These are phyloP conservation scores for Pteronura brasiliensis DNA, from an alignment of 2,113 vertebrate species.

Conservation along the genomic window DNA sequence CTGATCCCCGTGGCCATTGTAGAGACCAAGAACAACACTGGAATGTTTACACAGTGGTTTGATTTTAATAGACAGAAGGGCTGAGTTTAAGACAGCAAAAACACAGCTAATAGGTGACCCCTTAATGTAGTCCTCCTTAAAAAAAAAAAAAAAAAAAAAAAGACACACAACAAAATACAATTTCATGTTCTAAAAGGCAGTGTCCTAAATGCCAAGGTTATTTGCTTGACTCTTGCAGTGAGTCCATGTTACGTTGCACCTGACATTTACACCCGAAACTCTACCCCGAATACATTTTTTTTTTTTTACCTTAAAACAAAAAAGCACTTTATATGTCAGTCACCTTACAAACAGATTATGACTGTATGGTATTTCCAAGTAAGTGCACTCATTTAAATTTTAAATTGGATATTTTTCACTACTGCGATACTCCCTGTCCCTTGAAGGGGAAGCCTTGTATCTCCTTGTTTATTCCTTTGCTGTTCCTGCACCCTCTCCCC, in stretches of 20 bases:
- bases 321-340: slow-evolving; percentile 81
- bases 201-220: slow-evolving; percentile 94
- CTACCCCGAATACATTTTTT: slow-evolving; percentile 71
- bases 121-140: slow-evolving; percentile 87
- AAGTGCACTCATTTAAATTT: slow-evolving; percentile 77
- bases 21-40: slow-evolving; percentile 86
- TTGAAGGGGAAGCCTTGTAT: not conserved
- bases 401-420: slow-evolving; percentile 67
- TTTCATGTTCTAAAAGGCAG: slow-evolving; percentile 76
- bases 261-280: slow-evolving; percentile 87
- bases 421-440: not conserved
- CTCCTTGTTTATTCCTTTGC: not conserved
- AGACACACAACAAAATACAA: slow-evolving; percentile 76
- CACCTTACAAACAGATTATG: slow-evolving; percentile 80
- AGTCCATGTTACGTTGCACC: slow-evolving; percentile 80
- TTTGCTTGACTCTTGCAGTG: slow-evolving; percentile 84
- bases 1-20: slow-evolving; percentile 89
- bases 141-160: slow-evolving; percentile 66
- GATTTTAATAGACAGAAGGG: slow-evolving; percentile 92
- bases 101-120: slow-evolving; percentile 91
- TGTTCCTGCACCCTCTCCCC: not conserved
- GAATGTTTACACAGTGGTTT: slow-evolving; percentile 91
- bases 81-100: slow-evolving; percentile 89
- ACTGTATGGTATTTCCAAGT: slow-evolving; percentile 71
- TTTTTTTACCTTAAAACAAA: slow-evolving; percentile 81